phyloP scores from a whole-genome alignment of 1,140 invertebrate genomes.

The Gyrodactylus bullatarudis region DNA sequence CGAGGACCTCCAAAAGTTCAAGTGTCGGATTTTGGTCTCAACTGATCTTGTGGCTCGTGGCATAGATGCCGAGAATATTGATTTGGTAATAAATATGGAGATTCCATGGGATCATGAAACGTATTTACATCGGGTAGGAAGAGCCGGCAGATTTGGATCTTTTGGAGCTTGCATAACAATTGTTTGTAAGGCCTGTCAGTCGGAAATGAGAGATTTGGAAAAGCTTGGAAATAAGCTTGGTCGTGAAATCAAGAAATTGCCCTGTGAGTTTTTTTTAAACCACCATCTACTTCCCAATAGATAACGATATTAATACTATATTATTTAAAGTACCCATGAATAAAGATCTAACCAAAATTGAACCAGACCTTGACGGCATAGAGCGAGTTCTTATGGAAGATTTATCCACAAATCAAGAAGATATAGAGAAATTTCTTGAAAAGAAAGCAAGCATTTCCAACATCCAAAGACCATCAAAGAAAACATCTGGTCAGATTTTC shows the following conservation, averaged over 20 bases:
- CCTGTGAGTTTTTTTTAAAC: not conserved
- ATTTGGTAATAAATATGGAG: slow-evolving; percentile 70
- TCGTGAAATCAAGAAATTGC: not conserved
- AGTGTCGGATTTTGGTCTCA: slow-evolving; percentile 47
- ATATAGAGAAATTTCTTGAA: not conserved
- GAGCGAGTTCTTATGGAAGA: not conserved
- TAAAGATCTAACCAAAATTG: not conserved
- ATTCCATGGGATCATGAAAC: slow-evolving; percentile 41
- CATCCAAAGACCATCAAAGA: not conserved
- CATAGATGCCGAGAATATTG: slow-evolving; percentile 59
- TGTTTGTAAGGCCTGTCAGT: not conserved
- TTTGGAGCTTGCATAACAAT: not conserved
- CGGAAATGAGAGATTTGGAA: not conserved
- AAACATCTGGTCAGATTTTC: not conserved
- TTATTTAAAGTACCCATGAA: not conserved
- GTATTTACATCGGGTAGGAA: slow-evolving; percentile 71
- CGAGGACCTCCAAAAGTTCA: slow-evolving; percentile 34
- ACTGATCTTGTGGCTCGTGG: slow-evolving; percentile 43
- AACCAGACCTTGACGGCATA: not conserved
- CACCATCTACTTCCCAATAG: no score
- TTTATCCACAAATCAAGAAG: not conserved
- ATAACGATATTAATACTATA: no score
- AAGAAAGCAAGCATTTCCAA: not conserved
- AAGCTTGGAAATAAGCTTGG: not conserved
- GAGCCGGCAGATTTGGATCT: slow-evolving; percentile 42